These are phyloP conservation scores for Bettongia penicillata DNA, from an alignment of 2,113 vertebrate species.

Conservation along the genomic window DNA sequence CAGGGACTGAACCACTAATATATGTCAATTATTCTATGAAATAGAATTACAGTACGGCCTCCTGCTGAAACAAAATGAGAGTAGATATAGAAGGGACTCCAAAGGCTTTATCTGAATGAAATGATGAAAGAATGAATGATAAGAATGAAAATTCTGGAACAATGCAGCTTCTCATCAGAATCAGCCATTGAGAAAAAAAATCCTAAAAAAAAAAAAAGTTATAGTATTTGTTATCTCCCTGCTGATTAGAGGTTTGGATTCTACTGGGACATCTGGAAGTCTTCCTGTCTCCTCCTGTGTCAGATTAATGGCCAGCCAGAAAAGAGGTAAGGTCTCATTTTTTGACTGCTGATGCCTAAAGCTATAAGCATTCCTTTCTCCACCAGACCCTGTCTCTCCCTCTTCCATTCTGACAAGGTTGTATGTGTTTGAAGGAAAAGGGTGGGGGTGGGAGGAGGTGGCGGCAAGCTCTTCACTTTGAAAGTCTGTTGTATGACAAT, in stretches of 20 bases:
- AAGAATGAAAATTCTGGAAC: neutral
- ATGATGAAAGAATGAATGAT: too few relatives aligned
- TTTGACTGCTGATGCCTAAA: too few relatives aligned
- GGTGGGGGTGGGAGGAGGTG: fast-evolving
- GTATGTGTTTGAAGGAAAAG: neutral
- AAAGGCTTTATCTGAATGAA: neutral
- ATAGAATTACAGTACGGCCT: neutral
- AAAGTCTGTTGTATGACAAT: neutral
- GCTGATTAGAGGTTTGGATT: neutral
- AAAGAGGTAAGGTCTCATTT: neutral
- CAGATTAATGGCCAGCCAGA: neutral
- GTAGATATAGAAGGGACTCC: neutral
- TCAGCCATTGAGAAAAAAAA: fast-evolving
- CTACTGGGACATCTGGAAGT: neutral
- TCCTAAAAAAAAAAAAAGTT: neutral
- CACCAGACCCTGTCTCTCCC: neutral
- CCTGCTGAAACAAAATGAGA: neutral
- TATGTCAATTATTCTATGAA: fast-evolving
- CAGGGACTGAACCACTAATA: constrained; percentile 10
- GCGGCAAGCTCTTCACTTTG: neutral
- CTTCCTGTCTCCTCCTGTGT: neutral
- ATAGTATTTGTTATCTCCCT: neutral
- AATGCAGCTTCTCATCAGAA: neutral
- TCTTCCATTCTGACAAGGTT: neutral
- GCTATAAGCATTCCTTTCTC: neutral